A percentile compares a stretch with the other conserved stretches of the same genome.
Evolutionary conservation across 2,888 invertebrate genomes (phyloP).

Genomic region (Amblyjoppa fuscipennis): DNA sequence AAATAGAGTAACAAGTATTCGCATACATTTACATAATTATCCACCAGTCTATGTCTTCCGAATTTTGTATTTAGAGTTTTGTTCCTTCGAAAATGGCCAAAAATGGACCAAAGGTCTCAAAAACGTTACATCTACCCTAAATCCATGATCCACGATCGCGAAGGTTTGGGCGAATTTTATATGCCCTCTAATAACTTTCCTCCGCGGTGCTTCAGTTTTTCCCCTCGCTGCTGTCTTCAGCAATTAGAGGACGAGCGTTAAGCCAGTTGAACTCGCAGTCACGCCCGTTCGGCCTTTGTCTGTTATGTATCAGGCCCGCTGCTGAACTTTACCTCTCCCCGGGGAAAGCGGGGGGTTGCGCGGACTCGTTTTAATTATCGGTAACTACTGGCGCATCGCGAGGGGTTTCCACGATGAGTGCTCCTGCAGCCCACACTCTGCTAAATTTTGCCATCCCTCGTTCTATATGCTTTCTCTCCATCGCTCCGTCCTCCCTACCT

Average conservation of each 20-base stretch:
- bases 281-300: conserved; percentile 58
- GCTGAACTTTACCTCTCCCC: neutral
- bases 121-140: too few species aligned
- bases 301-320: conserved; percentile 27
- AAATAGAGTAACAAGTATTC: too few species aligned
- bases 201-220: conserved; percentile 1
- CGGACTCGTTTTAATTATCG: conserved; percentile 65
- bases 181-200: neutral
- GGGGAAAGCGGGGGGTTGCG: neutral
- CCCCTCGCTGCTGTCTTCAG: conserved; percentile 6
- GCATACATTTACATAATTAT: too few species aligned
- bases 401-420: conserved; percentile 47
- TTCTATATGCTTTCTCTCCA: conserved; percentile 1
- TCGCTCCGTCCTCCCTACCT: conserved; percentile 7
- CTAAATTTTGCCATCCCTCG: conserved; percentile 13
- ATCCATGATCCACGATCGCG: neutral
- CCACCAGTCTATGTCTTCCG: too few species aligned
- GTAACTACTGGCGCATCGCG: conserved; percentile 52
- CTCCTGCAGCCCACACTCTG: conserved; percentile 13
- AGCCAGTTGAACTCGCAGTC: conserved; percentile 62
- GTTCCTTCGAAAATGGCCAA: neutral
- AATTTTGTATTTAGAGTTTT: too few species aligned
- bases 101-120: neutral
- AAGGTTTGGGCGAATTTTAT: neutral
- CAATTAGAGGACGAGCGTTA: conserved; percentile 62